These are phyloP conservation scores for Siderastrea radians DNA, from an alignment of 92 coral and sea anemone species.

Conservation along the genomic window DNA sequence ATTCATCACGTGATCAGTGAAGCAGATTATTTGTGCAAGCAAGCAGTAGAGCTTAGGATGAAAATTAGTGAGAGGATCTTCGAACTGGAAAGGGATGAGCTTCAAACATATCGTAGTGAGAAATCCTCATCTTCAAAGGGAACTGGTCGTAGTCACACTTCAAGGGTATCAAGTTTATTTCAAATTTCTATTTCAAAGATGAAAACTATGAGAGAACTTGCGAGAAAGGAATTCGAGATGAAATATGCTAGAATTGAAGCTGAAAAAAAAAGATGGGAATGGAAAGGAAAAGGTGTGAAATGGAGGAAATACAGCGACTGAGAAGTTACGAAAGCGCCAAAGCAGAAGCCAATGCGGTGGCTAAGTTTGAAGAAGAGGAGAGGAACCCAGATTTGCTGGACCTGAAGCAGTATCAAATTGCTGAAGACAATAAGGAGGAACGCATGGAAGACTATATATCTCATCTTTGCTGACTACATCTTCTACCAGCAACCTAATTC, in stretches of 20 bases:
- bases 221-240: constrained; percentile 42
- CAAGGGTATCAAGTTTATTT: constrained; percentile 31
- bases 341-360: too few species aligned
- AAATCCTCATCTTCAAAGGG: constrained; percentile 24
- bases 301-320: constrained; percentile 34
- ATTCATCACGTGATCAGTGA: background rate
- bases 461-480: background rate
- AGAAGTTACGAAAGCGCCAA: constrained; percentile 55
- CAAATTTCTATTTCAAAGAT: constrained; percentile 16
- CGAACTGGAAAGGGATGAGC: constrained; percentile 51
- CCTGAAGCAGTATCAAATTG: background rate
- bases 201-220: constrained; percentile 44
- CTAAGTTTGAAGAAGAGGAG: constrained; percentile 39
- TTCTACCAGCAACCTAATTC: background rate
- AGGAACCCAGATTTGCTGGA: constrained; percentile 3
- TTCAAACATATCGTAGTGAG: background rate
- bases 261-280: constrained; percentile 45
- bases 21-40: constrained; percentile 10
- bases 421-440: constrained; percentile 5
- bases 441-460: constrained; percentile 20
- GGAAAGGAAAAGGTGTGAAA: constrained; percentile 33
- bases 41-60: constrained; percentile 43
- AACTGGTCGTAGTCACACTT: constrained; percentile 8
- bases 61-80: constrained; percentile 44
- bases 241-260: constrained; percentile 42